A percentile compares a stretch with the other conserved stretches of the same genome.
Conservation (phyloP, 1,140 invertebrate genomes). For the Tetragnatha versicolor region DNA sequence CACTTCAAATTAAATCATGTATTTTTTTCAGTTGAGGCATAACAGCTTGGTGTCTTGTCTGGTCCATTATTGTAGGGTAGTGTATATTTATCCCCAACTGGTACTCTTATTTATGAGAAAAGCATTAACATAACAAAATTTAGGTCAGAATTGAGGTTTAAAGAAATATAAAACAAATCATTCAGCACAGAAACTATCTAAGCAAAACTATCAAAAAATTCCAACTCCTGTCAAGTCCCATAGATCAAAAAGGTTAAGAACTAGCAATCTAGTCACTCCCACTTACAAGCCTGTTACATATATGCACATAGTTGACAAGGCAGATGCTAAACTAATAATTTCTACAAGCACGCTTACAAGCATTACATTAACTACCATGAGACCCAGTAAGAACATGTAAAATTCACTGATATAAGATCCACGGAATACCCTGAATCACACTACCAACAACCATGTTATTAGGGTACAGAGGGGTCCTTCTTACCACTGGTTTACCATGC, state of each 20-base stretch:
- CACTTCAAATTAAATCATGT: too few relatives aligned
- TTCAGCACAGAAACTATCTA: too few relatives aligned
- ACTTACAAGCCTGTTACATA: conserved; percentile 34
- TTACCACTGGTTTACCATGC: conserved; percentile 1
- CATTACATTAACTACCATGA: conserved; percentile 19
- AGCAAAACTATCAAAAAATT: too few relatives aligned
- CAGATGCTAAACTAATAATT: conserved; percentile 22
- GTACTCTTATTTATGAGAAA: too few relatives aligned
- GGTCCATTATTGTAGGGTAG: too few relatives aligned
- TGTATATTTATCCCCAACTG: too few relatives aligned
- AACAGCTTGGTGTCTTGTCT: too few relatives aligned
- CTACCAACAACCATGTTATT: conserved; percentile 34
- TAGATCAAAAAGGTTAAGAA: background rate
- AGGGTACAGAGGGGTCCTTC: background rate
- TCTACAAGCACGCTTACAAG: conserved; percentile 34
- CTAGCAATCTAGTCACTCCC: conserved; percentile 7
- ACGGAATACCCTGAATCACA: conserved; percentile 26
- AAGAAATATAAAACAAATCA: too few relatives aligned
- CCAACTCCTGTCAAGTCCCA: background rate
- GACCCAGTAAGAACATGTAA: conserved; percentile 40
- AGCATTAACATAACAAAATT: too few relatives aligned
- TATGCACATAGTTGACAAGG: conserved; percentile 19
- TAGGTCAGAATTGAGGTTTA: too few relatives aligned
- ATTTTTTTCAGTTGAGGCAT: too few relatives aligned
- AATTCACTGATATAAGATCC: conserved; percentile 29